Percentiles rank a stretch among this genome's conserved stretches.
These are phyloP conservation scores for Scarus forsteni DNA, from an alignment of 2,797 vertebrate genomes.

Conservation along the genomic window DNA sequence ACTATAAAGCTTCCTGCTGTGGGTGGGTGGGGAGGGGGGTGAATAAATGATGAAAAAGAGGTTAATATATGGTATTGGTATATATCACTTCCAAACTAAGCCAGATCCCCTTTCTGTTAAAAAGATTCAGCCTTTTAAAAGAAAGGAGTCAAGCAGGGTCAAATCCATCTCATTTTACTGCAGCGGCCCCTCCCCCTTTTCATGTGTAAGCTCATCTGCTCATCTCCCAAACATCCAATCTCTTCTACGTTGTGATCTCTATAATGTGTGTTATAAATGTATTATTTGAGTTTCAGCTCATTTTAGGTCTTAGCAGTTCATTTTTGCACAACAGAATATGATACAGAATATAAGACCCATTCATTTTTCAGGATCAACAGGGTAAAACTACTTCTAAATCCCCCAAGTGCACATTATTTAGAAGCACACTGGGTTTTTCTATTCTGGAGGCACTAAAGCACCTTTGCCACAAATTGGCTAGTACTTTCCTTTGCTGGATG, in stretches of 20 bases:
- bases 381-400: too few relatives aligned
- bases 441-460: too few relatives aligned
- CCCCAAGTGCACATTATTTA: too few relatives aligned
- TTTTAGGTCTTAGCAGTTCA: too few relatives aligned
- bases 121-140: conserved; percentile 79
- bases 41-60: conserved; percentile 84
- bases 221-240: conserved; percentile 36
- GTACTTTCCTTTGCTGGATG: too few relatives aligned
- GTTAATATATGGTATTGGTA: conserved; percentile 81
- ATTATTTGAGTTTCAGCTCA: too few relatives aligned
- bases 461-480: too few relatives aligned
- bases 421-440: too few relatives aligned
- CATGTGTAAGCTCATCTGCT: conserved; percentile 41
- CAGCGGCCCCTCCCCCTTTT: conserved; percentile 46
- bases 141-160: conserved; percentile 80
- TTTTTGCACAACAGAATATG: too few relatives aligned
- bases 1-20: conserved; percentile 83
- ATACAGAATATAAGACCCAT: too few relatives aligned
- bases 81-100: conserved; percentile 78
- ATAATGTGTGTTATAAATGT: neutral
- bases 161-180: conserved; percentile 83
- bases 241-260: neutral
- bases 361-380: too few relatives aligned
- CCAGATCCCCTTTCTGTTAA: conserved; percentile 70
- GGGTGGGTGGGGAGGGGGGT: conserved; percentile 40